These are phyloP conservation scores for Desmodus rotundus DNA, from an alignment of 2,113 vertebrate species.

Conservation along the genomic window DNA sequence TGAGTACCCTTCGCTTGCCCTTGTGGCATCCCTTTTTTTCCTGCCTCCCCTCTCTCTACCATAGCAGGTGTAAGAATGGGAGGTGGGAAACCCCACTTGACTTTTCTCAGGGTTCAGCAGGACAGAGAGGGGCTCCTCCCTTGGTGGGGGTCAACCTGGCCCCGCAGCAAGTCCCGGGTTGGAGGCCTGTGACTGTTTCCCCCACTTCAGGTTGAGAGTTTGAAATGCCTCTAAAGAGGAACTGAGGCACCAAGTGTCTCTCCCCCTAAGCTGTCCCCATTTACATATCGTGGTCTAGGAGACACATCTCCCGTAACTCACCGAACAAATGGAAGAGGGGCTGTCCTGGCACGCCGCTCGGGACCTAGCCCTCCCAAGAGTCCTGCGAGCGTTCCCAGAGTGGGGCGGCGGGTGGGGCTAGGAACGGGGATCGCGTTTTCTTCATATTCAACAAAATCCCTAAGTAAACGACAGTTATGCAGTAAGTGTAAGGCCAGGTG, in stretches of 20 bases:
- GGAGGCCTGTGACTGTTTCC: neutral
- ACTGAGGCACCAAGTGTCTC: neutral
- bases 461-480: neutral
- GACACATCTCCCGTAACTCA: neutral
- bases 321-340: neutral
- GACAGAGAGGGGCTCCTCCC: neutral
- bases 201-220: neutral
- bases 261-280: neutral
- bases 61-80: neutral
- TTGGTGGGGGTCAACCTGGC: neutral
- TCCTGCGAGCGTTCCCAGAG: rapidly evolving
- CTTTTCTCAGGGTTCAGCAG: neutral
- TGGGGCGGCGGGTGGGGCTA: neutral
- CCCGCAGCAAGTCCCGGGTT: neutral
- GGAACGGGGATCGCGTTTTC: neutral
- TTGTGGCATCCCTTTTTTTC: neutral
- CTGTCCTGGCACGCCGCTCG: neutral
- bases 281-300: neutral
- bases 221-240: neutral
- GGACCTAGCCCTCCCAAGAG: neutral
- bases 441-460: neutral
- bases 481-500: conserved; percentile 28
- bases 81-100: neutral
- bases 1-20: neutral
- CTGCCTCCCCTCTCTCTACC: neutral